phyloP scores from a whole-genome alignment of 1,140 invertebrate genomes.

The Brachionus paranguensis region DNA sequence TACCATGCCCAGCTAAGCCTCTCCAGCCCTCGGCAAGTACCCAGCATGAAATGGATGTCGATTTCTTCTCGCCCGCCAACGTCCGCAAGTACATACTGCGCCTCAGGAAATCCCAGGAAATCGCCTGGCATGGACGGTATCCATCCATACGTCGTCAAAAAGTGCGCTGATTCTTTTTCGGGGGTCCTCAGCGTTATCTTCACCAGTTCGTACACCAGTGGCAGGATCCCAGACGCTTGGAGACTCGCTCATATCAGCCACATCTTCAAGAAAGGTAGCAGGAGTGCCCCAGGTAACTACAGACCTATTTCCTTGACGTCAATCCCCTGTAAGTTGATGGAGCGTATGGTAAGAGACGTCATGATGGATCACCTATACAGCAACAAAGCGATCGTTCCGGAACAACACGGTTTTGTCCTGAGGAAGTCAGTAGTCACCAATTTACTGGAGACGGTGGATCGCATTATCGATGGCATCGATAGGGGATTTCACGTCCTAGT shows the following conservation, averaged over 20 bases:
- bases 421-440: background rate
- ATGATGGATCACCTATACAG: background rate
- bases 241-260: background rate
- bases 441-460: background rate
- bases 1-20: background rate
- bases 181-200: background rate
- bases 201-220: background rate
- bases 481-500: background rate
- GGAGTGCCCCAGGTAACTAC: background rate
- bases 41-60: background rate
- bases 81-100: background rate
- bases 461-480: background rate
- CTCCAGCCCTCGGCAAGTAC: background rate
- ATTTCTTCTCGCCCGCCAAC: background rate
- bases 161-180: background rate
- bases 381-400: background rate
- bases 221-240: background rate
- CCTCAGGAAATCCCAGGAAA: background rate
- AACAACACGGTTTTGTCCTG: background rate
- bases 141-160: background rate
- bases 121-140: background rate
- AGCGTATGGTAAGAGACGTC: background rate
- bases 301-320: background rate
- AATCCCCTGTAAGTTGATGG: background rate
- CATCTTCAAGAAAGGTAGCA: slow-evolving; percentile 26